Conservation (phyloP, 2,888 invertebrate species). For the Metalampra italica region DNA sequence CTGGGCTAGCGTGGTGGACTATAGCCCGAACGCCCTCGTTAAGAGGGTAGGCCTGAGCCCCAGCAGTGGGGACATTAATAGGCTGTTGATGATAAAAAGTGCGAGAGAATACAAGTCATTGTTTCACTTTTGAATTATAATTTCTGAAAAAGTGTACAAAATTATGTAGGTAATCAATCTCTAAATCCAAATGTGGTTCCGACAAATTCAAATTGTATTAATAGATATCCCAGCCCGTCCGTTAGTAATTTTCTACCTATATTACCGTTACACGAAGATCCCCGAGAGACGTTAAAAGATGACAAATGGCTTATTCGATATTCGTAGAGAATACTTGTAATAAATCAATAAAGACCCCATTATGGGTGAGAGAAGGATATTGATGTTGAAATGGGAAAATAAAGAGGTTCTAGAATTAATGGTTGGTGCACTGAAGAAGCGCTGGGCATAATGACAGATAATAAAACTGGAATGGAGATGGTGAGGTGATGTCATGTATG, state of each 20-base stretch:
- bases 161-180: too few species aligned
- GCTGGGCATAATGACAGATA: background rate
- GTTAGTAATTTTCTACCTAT: conserved; percentile 1
- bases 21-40: too few species aligned
- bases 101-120: too few species aligned
- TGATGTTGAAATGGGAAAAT: conserved; percentile 25
- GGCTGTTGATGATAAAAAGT: too few species aligned
- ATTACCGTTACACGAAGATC: conserved; percentile 8
- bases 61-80: too few species aligned
- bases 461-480: background rate
- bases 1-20: too few species aligned
- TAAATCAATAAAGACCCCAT: conserved; percentile 46
- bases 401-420: conserved; percentile 19
- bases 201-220: too few species aligned
- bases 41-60: too few species aligned
- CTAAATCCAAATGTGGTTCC: too few species aligned
- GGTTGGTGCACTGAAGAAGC: background rate
- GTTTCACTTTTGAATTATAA: too few species aligned
- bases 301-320: conserved; percentile 45
- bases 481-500: background rate
- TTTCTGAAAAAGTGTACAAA: too few species aligned
- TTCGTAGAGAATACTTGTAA: conserved; percentile 34
- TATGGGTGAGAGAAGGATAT: conserved; percentile 32
- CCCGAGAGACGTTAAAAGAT: conserved; percentile 29
- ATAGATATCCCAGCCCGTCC: background rate